phyloP scores from a whole-genome alignment of 2,888 invertebrate species.

The Diloba caeruleocephala region DNA sequence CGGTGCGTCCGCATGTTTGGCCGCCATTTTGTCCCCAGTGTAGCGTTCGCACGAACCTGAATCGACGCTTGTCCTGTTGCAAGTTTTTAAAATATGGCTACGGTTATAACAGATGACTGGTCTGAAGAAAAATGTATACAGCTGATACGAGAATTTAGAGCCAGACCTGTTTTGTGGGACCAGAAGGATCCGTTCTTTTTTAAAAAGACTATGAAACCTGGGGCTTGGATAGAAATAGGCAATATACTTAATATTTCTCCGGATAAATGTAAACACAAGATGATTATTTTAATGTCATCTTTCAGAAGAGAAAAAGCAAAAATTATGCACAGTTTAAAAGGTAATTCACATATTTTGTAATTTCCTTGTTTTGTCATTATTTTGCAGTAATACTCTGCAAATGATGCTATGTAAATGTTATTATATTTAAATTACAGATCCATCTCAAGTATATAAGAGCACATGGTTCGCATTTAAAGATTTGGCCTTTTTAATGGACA shows the following conservation, averaged over 20 bases:
- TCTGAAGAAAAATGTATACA: conserved; percentile 61
- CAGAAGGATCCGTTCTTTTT: conserved; percentile 55
- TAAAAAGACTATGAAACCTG: conserved; percentile 58
- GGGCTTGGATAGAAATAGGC: conserved; percentile 63
- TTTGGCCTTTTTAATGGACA: conserved; percentile 65
- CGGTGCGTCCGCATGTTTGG: conserved; percentile 23
- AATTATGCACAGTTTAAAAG: conserved; percentile 52
- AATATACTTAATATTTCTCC: conserved; percentile 44
- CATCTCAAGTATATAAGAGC: conserved; percentile 46
- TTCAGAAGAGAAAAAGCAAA: conserved; percentile 70
- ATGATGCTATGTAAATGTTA: background rate
- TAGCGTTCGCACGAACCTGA: conserved; percentile 63
- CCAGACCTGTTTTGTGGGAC: conserved; percentile 65
- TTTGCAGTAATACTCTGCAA: background rate
- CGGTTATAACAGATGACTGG: conserved; percentile 57
- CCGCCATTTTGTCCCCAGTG: conserved; percentile 66
- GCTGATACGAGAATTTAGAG: conserved; percentile 63
- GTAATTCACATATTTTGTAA: conserved; percentile 16
- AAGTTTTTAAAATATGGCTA: conserved; percentile 52
- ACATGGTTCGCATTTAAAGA: conserved; percentile 69
- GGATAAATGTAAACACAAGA: conserved; percentile 65
- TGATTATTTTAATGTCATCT: conserved; percentile 64
- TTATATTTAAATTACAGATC: conserved; percentile 45
- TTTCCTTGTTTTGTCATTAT: background rate
- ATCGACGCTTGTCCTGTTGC: conserved; percentile 57